Evolutionary conservation across 2,113 vertebrate genomes (phyloP).

Genomic region (Chlorodrepanis virens): DNA sequence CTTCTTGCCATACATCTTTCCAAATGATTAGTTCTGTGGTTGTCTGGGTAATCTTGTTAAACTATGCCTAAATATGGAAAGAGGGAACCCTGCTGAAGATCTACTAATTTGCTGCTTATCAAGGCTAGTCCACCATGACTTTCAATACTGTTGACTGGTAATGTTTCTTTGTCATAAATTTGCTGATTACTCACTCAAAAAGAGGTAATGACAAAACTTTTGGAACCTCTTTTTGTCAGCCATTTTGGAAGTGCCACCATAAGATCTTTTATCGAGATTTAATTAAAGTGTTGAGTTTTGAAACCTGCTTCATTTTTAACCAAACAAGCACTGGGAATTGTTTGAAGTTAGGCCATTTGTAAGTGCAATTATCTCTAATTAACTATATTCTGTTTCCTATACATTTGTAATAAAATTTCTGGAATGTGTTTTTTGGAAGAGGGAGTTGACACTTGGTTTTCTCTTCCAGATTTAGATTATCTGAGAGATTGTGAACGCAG

Average conservation of each 20-base stretch:
- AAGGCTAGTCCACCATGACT: constrained; percentile 16
- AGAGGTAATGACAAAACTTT: constrained; percentile 25
- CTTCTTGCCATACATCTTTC: constrained; percentile 43
- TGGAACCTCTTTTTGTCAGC: neutral
- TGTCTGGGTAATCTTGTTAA: constrained; percentile 45
- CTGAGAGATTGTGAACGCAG: neutral
- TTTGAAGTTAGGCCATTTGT: constrained; percentile 44
- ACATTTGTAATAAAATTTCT: constrained; percentile 10
- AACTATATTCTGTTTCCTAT: constrained; percentile 29
- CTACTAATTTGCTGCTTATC: constrained; percentile 34
- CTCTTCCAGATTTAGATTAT: neutral
- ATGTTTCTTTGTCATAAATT: neutral
- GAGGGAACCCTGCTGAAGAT: constrained; percentile 37
- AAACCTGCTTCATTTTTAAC: constrained; percentile 37
- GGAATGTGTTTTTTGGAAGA: neutral
- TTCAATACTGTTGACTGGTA: neutral
- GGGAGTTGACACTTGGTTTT: neutral
- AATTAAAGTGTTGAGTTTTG: constrained; percentile 46
- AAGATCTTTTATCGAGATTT: neutral
- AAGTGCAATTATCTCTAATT: constrained; percentile 42
- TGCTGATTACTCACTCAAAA: constrained; percentile 17
- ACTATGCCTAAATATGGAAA: constrained; percentile 48
- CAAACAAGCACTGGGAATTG: constrained; percentile 21
- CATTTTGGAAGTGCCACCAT: neutral
- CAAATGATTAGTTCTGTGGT: constrained; percentile 34